Evolutionary conservation across 2,797 vertebrate species (phyloP), one percentile per base, ranked within the genome.

Genomic region (Sphaeramia orbicularis): DNA sequence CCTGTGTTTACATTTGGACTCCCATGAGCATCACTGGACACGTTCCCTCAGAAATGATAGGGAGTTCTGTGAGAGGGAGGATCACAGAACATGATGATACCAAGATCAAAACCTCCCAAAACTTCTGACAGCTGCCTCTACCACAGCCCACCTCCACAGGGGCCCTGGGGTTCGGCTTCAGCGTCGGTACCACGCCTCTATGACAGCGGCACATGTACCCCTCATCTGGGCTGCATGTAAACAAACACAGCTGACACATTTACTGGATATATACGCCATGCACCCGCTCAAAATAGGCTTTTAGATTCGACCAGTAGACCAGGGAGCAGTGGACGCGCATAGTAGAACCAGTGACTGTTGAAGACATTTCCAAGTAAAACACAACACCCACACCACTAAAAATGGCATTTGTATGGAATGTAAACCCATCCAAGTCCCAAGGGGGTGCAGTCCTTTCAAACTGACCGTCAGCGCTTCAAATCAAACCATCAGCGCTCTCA

Each of bases 361-460:
- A 51, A 60, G 60, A 78, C 14, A 36, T 69, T 57, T 74, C 85
- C 74, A 84, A 90, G 48, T 47, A 65, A 77, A 90, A 83, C 78
- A 74, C 72, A 75, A 67, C 74, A 76, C 77, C 83, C 67, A 69
- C 68, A 54, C 71, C 35, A n/a, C 75, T 81, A 74, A 82, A 85
- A 84, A 86, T 71, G 71, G 81, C 79, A 66, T 68, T 30, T 59
- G 21, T 19, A 64, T 63, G 73, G 79, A 87, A 81, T 81, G 50
- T 61, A 63, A 87, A 65, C 59, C 55, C 19, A 13, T 24, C 40
- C 24, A 45, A 55, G 62, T 63, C 67, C 65, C 57, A 27, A 40
- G 71, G 78, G 67, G 78, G 30, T 49, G 2, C 70, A 77, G 73
- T 41, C 48, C 37, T 61, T 71, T 1, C 65, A 79, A 82, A 63